Conservation (phyloP, 2,797 vertebrate species). For the Triplophysa yarkandensis region DNA sequence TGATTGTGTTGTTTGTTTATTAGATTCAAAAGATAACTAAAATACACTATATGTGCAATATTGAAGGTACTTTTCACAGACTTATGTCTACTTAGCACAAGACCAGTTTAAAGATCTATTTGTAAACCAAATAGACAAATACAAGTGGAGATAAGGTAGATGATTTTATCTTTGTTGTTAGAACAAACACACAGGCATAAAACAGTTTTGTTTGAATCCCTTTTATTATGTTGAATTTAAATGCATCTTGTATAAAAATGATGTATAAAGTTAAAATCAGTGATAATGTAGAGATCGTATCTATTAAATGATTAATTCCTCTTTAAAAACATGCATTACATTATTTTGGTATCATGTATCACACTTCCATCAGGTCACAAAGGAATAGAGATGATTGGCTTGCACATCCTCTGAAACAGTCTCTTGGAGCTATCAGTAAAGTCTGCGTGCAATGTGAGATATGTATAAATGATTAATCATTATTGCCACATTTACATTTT, state of each 20-base stretch:
- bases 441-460: neutral
- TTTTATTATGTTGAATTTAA: neutral
- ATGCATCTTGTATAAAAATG: neutral
- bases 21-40: too few species aligned
- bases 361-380: constrained; percentile 11
- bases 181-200: constrained; percentile 7
- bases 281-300: neutral
- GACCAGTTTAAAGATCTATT: neutral
- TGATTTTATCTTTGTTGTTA: neutral
- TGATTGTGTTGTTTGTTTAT: too few species aligned
- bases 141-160: neutral
- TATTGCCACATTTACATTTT: neutral
- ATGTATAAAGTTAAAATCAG: neutral
- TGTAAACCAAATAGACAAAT: neutral
- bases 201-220: neutral
- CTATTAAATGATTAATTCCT: too few species aligned
- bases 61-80: too few species aligned
- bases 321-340: neutral
- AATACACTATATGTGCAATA: too few species aligned
- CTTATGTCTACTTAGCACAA: too few species aligned
- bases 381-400: neutral
- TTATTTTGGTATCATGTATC: neutral
- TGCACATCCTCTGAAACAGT: neutral
- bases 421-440: neutral
- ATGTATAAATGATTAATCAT: neutral